phyloP scores from a whole-genome alignment of 2,113 vertebrate species.

The Rallus limicola region DNA sequence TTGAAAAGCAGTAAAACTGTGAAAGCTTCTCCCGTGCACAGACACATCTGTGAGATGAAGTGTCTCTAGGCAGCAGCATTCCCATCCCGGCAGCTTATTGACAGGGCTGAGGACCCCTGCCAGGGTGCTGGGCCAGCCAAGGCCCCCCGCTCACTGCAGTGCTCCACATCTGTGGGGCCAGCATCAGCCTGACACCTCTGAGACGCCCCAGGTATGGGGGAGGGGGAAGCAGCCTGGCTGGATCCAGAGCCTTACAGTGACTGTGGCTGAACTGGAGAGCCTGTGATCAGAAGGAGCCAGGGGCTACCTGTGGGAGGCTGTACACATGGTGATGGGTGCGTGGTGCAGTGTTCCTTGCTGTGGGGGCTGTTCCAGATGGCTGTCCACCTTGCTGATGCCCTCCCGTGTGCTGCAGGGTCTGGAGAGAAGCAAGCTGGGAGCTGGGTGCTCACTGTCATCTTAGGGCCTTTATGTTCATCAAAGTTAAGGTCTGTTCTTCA shows the following conservation, averaged over 20 bases:
- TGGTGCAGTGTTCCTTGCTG: fast-evolving
- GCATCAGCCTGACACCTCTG: fast-evolving
- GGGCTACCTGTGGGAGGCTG: fast-evolving
- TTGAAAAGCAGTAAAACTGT: constrained; percentile 48
- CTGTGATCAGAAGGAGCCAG: background rate
- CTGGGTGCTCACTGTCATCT: fast-evolving
- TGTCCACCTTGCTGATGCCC: background rate
- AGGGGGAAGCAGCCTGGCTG: background rate
- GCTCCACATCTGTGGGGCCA: fast-evolving
- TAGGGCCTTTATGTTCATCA: background rate
- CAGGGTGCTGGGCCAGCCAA: background rate
- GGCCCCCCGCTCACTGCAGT: fast-evolving
- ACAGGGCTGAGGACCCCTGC: background rate
- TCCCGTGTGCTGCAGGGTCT: background rate
- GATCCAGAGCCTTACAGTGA: background rate
- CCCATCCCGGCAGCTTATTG: background rate
- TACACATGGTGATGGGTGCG: background rate
- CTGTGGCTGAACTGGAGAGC: background rate
- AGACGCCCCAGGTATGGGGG: background rate
- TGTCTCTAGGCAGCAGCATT: background rate
- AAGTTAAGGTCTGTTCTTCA: background rate
- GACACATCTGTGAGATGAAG: background rate
- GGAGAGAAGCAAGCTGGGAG: background rate
- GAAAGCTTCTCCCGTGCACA: background rate
- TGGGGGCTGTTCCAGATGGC: fast-evolving